These are phyloP conservation scores for Forficula auricularia DNA, from an alignment of 1,140 invertebrate species.

Conservation along the genomic window DNA sequence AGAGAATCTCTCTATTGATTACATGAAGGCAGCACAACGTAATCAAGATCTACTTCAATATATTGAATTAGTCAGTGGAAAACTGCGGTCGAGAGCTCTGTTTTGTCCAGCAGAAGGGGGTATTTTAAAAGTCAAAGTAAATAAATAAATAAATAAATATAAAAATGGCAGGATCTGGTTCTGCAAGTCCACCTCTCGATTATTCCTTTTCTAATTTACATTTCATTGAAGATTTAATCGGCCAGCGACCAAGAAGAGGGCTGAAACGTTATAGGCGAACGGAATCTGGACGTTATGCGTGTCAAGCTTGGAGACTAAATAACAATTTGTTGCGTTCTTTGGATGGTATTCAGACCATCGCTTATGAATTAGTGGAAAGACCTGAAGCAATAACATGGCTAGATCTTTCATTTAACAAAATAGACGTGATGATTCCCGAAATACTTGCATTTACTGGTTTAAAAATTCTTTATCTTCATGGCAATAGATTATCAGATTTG, in stretches of 20 bases:
- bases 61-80: background rate
- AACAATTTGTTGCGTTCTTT: constrained; percentile 16
- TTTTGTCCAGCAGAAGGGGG: background rate
- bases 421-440: constrained; percentile 13
- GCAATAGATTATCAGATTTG: constrained; percentile 17
- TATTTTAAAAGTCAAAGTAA: background rate
- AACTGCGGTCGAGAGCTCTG: background rate
- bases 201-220: constrained; percentile 14
- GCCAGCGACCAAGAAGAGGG: constrained; percentile 10
- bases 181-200: constrained; percentile 13
- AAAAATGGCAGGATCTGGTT: too few species aligned
- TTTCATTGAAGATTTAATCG: constrained; percentile 8
- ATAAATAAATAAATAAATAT: too few species aligned
- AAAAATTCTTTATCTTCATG: constrained; percentile 21
- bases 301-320: constrained; percentile 15
- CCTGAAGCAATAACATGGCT: constrained; percentile 19
- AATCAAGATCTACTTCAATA: too few species aligned
- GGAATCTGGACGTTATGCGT: constrained; percentile 10
- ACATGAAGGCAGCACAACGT: too few species aligned
- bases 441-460: constrained; percentile 16
- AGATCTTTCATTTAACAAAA: constrained; percentile 18
- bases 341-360: constrained; percentile 11
- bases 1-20: too few species aligned
- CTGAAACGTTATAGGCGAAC: constrained; percentile 11
- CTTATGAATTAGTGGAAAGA: constrained; percentile 13